These are phyloP conservation scores for Epicauta chinensis DNA, from an alignment of 1,140 invertebrate species.

Conservation along the genomic window DNA sequence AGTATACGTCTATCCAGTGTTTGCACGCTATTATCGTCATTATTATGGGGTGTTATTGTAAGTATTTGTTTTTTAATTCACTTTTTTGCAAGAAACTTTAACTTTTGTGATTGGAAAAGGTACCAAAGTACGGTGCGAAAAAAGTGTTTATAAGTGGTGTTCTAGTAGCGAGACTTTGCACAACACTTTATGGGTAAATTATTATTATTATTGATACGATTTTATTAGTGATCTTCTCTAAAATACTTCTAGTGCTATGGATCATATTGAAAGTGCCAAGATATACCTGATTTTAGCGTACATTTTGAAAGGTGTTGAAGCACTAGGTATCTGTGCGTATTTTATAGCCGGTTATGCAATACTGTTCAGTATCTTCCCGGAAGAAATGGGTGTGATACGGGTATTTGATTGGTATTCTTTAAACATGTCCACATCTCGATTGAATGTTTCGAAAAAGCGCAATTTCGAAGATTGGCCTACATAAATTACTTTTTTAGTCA, in stretches of 20 bases:
- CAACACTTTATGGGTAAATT: constrained; percentile 2
- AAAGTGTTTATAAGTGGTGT: not conserved
- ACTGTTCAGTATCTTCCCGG: not conserved
- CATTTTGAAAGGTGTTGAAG: constrained; percentile 1
- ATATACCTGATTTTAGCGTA: constrained; percentile 1
- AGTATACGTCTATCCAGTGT: not conserved
- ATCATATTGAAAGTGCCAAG: not conserved
- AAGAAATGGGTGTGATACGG: not conserved
- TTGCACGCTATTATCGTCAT: not conserved
- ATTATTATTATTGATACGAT: no score
- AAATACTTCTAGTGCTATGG: not conserved
- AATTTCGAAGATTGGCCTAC: no score
- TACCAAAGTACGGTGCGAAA: not conserved
- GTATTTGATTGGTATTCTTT: no score
- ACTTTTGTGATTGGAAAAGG: not conserved
- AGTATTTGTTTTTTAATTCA: not conserved
- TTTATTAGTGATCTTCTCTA: no score
- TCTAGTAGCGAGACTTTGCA: not conserved
- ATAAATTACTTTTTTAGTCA: no score
- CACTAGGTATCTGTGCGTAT: constrained; percentile 6
- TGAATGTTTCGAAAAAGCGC: no score
- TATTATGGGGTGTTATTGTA: constrained; percentile 5
- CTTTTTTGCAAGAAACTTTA: not conserved
- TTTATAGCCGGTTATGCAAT: constrained; percentile 4
- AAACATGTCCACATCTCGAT: no score